Percentiles rank a stretch among this genome's conserved stretches.
These are phyloP conservation scores for Acarapis woodi DNA, from an alignment of 1,140 invertebrate species.

Conservation along the genomic window DNA sequence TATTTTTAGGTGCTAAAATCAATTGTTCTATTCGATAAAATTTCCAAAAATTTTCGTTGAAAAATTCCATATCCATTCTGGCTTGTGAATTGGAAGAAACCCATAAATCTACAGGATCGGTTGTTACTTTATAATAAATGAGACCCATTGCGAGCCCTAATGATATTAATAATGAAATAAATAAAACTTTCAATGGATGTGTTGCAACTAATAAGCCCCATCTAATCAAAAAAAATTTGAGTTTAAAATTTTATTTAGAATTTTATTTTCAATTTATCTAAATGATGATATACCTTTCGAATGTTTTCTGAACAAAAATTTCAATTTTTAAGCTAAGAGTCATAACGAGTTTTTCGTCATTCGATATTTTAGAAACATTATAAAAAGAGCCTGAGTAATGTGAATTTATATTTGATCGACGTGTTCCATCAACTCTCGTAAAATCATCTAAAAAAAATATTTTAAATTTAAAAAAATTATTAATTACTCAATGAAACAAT, in stretches of 20 bases:
- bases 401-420: background rate
- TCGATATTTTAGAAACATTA: background rate
- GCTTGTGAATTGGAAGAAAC: conserved; percentile 56
- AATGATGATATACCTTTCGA: background rate
- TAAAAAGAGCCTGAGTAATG: too few species aligned
- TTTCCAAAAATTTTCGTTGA: conserved; percentile 48
- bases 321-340: background rate
- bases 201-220: conserved; percentile 55
- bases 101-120: conserved; percentile 90
- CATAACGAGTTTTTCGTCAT: background rate
- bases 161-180: conserved; percentile 30
- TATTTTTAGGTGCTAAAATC: conserved; percentile 26
- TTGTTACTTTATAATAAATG: conserved; percentile 35
- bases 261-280: conserved; percentile 28
- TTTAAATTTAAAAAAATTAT: too few species aligned
- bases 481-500: too few species aligned
- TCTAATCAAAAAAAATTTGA: conserved; percentile 37
- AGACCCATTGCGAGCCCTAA: conserved; percentile 28
- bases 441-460: too few species aligned
- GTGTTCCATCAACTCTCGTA: background rate
- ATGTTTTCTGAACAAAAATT: background rate
- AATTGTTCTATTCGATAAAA: conserved; percentile 85
- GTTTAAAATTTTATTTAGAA: conserved; percentile 44
- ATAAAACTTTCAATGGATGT: conserved; percentile 41
- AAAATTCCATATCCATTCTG: conserved; percentile 58